Conservation (phyloP, 1,140 invertebrate species). For the Maniola jurtina region DNA sequence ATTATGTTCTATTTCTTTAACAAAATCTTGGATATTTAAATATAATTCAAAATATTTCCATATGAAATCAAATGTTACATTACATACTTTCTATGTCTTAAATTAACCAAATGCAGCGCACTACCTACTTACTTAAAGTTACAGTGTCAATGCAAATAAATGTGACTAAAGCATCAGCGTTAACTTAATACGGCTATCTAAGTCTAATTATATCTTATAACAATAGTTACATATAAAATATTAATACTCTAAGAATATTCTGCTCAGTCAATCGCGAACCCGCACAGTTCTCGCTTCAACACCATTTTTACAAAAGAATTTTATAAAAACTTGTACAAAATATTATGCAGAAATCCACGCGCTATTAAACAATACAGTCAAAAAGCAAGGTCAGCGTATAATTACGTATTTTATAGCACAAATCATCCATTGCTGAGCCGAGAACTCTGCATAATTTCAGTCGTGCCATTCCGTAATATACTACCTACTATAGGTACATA, state of each 20-base stretch:
- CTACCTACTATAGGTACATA: slow-evolving; percentile 15
- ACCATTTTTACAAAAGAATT: slow-evolving; percentile 16
- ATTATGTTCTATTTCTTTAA: background rate
- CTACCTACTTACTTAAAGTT: slow-evolving; percentile 31
- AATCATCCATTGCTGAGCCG: slow-evolving; percentile 38
- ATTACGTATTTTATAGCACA: slow-evolving; percentile 21
- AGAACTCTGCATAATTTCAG: slow-evolving; percentile 40
- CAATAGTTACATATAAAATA: slow-evolving; percentile 59
- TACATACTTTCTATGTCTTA: slow-evolving; percentile 22
- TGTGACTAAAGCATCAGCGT: slow-evolving; percentile 52
- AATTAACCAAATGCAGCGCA: slow-evolving; percentile 39
- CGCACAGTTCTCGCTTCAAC: slow-evolving; percentile 46
- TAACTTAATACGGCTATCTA: slow-evolving; percentile 59
- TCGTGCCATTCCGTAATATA: slow-evolving; percentile 37
- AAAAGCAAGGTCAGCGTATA: slow-evolving; percentile 27
- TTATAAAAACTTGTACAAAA: slow-evolving; percentile 28
- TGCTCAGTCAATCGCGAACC: slow-evolving; percentile 64
- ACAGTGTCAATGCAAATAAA: slow-evolving; percentile 46
- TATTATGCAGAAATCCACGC: slow-evolving; percentile 21
- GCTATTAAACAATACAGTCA: slow-evolving; percentile 21
- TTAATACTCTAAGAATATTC: slow-evolving; percentile 55
- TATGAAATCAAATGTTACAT: slow-evolving; percentile 3
- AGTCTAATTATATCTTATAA: slow-evolving; percentile 51
- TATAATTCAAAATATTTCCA: background rate
- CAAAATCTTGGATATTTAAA: background rate